Base-by-base conservation (phyloP, 2,797 vertebrate genomes). In the Sebastes nivosus region DNA sequence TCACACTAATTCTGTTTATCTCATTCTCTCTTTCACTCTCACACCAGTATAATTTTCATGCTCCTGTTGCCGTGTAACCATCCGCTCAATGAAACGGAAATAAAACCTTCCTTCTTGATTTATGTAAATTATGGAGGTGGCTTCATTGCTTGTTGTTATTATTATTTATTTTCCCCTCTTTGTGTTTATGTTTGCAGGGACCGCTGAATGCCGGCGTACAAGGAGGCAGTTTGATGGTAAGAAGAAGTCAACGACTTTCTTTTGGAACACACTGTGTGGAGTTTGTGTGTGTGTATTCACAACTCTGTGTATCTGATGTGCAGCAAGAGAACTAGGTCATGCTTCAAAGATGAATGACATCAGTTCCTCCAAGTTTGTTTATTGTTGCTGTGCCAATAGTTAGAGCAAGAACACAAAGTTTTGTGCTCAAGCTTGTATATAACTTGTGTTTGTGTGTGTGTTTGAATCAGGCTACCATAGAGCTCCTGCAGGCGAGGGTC, bases 401-500 rank as follows among this genome's bases (percentile, higher is more conserved):
- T 67, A 55, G 8, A 81, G 72, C 9, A 61, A 63, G 65, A 74
- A 75, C 36, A 69, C 32, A 57, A 67, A 64, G 34, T 42, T 65
- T 70, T 67, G 6, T 65, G 5, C 29, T 42, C 30, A 30, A 67
- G 24, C 14, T 60, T 70, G 3, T 55, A 29, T 72, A 46, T 72
- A 68, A 63, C 29, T 10, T 54, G 6, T 73, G 4, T 34, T 4
- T 71, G n/a, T 18, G 3, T 79, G 24, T 58, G 12, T 85, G 13
- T 42, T 74, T 86, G 18, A 72, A 5, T 72, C 85, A 99, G 98
- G 97, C 97, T 70, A 97, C 97, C 1, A 95, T 99, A 82, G 97
- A 99, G 83, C 93, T 99, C 29, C 91, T 99, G 78, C 98, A 99
- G 90, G 97, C 97, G 13, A 96, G 97, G 80, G 97, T 99, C 91